A percentile compares a stretch with the other conserved stretches of the same genome.
Conservation (phyloP, 2,797 vertebrate genomes). For the Pseudocheirus occidentalis region DNA sequence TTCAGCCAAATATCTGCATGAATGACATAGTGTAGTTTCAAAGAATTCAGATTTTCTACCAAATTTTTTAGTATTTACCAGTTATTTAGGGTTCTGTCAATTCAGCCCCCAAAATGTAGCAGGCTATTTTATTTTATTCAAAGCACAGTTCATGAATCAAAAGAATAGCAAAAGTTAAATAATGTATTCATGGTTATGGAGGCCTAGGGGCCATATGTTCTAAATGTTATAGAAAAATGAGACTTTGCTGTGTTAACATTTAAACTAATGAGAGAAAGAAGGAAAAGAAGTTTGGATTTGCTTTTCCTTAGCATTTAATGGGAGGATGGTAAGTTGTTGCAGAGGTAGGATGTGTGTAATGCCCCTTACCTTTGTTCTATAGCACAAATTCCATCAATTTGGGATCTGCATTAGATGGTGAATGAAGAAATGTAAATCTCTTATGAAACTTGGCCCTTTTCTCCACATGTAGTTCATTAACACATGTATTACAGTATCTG, state of each 20-base stretch:
- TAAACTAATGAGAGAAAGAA: slow-evolving; percentile 20
- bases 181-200: background rate
- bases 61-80: slow-evolving; percentile 33
- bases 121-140: background rate
- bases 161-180: slow-evolving; percentile 11
- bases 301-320: background rate
- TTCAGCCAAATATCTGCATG: slow-evolving; percentile 42
- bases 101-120: background rate
- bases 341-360: background rate
- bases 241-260: slow-evolving; percentile 6
- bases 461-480: background rate
- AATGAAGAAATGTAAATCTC: slow-evolving; percentile 42
- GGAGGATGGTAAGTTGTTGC: background rate
- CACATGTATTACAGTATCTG: background rate
- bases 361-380: slow-evolving; percentile 27
- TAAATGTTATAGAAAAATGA: background rate
- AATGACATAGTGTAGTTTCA: background rate
- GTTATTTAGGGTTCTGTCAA: background rate
- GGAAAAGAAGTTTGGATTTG: background rate
- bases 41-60: slow-evolving; percentile 16
- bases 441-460: background rate
- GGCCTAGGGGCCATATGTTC: background rate
- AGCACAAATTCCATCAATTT: background rate
- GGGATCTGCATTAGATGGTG: background rate
- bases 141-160: slow-evolving; percentile 31